phyloP scores from a whole-genome alignment of 2,113 vertebrate species.

The Herpailurus yagouaroundi region DNA sequence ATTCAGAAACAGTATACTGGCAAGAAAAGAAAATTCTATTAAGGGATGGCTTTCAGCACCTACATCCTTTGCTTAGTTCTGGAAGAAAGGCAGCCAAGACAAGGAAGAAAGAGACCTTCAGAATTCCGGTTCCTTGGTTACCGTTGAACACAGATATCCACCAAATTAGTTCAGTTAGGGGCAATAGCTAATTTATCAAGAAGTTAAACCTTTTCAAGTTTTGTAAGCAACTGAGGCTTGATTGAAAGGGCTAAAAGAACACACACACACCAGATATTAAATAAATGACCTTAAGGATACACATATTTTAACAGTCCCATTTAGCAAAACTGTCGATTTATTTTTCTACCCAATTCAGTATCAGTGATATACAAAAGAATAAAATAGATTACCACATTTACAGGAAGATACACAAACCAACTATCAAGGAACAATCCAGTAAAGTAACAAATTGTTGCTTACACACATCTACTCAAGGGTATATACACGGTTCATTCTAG shows the following conservation, averaged over 20 bases:
- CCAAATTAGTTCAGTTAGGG: not conserved
- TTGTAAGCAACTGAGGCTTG: not conserved
- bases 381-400: constrained; percentile 66
- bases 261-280: constrained; percentile 20
- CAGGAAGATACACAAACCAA: constrained; percentile 53
- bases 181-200: constrained; percentile 31
- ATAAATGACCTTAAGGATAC: not conserved
- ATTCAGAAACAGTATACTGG: constrained; percentile 50
- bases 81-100: constrained; percentile 3
- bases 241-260: constrained; percentile 9
- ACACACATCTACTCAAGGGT: not conserved
- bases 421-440: not conserved
- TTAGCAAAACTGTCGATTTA: constrained; percentile 56
- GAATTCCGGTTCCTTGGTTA: constrained; percentile 22
- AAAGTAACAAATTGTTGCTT: not conserved
- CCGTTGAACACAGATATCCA: not conserved
- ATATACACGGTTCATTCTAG: not conserved
- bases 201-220: not conserved
- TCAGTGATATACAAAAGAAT: constrained; percentile 56
- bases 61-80: constrained; percentile 43
- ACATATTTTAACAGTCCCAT: constrained; percentile 9
- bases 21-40: constrained; percentile 43
- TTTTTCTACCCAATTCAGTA: constrained; percentile 65
- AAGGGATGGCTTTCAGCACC: constrained; percentile 58
- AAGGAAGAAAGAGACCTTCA: not conserved